These are phyloP conservation scores for Loxodonta africana DNA, from an alignment of 2,113 vertebrate genomes.

Conservation along the genomic window DNA sequence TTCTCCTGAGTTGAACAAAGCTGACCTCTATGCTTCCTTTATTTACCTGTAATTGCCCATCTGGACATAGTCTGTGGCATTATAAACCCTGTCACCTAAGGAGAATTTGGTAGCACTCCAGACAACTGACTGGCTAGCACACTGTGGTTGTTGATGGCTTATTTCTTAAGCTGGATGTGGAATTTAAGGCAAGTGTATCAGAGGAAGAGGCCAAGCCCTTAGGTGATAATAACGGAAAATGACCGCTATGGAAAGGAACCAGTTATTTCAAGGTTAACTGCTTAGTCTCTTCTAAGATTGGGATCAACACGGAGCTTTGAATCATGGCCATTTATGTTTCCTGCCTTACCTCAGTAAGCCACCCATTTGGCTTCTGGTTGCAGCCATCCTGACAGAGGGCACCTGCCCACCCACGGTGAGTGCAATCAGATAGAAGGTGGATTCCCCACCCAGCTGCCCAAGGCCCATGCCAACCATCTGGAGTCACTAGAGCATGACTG, in stretches of 20 bases:
- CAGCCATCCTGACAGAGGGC: conserved; percentile 78
- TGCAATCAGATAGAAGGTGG: conserved; percentile 74
- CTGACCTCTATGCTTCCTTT: conserved; percentile 45
- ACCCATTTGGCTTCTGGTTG: conserved; percentile 71
- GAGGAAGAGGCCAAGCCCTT: neutral
- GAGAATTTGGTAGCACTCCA: conserved; percentile 62
- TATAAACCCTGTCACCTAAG: conserved; percentile 51
- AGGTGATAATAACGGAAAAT: neutral
- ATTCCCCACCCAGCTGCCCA: conserved; percentile 76
- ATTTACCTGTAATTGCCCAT: conserved; percentile 74
- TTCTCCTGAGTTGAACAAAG: neutral
- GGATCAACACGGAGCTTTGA: neutral
- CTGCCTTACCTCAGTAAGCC: conserved; percentile 11
- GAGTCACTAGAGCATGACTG: conserved; percentile 61
- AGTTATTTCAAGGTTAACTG: neutral
- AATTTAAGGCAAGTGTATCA: neutral
- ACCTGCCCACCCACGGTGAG: conserved; percentile 71
- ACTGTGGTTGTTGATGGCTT: conserved; percentile 35
- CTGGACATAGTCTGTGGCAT: conserved; percentile 40
- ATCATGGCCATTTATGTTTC: neutral
- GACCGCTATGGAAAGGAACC: neutral
- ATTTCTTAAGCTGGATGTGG: conserved; percentile 43
- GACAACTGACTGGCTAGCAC: neutral
- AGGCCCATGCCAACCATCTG: conserved; percentile 76
- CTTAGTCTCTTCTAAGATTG: neutral